Percentiles rank a stretch among this genome's conserved stretches.
Conservation (phyloP, 2,888 invertebrate genomes). For the Dione vanillae region DNA sequence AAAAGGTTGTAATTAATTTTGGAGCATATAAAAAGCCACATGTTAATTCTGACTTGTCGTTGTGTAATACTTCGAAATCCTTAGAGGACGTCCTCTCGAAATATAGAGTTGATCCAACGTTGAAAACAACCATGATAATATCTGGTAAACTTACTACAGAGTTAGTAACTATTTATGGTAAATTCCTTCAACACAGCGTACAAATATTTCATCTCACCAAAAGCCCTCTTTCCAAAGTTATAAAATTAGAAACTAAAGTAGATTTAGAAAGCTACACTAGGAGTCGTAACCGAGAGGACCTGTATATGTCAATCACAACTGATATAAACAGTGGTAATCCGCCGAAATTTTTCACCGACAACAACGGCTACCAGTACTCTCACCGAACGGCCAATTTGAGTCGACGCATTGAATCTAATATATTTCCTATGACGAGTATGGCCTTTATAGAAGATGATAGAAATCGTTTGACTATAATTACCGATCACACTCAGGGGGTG, state of each 20-base stretch:
- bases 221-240: slow-evolving; percentile 87
- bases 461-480: slow-evolving; percentile 89
- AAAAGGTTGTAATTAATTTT: slow-evolving; percentile 85
- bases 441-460: slow-evolving; percentile 91
- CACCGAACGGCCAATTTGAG: slow-evolving; percentile 89
- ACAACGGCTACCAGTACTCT: slow-evolving; percentile 96
- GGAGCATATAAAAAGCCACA: slow-evolving; percentile 94
- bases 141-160: slow-evolving; percentile 93
- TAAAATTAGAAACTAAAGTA: slow-evolving; percentile 91
- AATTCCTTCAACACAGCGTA: slow-evolving; percentile 89
- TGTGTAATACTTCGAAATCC: slow-evolving; percentile 94
- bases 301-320: slow-evolving; percentile 94
- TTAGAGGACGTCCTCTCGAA: slow-evolving; percentile 90
- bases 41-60: slow-evolving; percentile 96
- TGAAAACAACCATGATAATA: slow-evolving; percentile 88
- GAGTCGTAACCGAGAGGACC: slow-evolving; percentile 91
- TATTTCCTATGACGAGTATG: slow-evolving; percentile 96
- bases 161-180: slow-evolving; percentile 91
- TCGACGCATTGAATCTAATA: slow-evolving; percentile 95
- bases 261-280: slow-evolving; percentile 93
- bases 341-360: slow-evolving; percentile 93
- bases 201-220: slow-evolving; percentile 89
- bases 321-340: slow-evolving; percentile 91
- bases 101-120: slow-evolving; percentile 84
- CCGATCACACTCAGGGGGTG: slow-evolving; percentile 95